phyloP scores from a whole-genome alignment of 2,113 vertebrate genomes.

The Otocyon megalotis region DNA sequence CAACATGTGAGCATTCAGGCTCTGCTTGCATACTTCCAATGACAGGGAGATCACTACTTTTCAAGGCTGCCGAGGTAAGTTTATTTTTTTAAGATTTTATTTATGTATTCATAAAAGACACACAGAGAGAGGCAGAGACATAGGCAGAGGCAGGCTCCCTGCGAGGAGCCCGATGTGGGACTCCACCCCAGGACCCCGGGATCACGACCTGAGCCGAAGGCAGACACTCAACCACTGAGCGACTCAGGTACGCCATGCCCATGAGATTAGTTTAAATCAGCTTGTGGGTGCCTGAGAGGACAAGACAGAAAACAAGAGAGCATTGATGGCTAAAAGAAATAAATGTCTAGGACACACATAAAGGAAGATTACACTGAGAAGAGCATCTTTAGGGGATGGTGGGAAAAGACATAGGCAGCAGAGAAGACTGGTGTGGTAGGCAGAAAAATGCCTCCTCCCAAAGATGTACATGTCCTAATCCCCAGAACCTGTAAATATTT shows the following conservation, averaged over 20 bases:
- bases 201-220: no score
- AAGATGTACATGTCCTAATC: background rate
- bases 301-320: background rate
- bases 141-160: no score
- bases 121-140: no score
- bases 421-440: background rate
- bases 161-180: no score
- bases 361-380: background rate
- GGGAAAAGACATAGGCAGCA: background rate
- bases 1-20: background rate
- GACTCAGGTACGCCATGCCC: no score
- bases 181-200: no score
- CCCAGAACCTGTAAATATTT: background rate
- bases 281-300: background rate
- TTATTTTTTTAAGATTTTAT: background rate
- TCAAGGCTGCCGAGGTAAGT: background rate
- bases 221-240: no score
- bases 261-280: background rate
- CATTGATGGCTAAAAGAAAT: slow-evolving; percentile 1
- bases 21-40: background rate
- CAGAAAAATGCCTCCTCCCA: background rate
- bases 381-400: background rate
- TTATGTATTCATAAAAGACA: no score
- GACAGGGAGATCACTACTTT: background rate
- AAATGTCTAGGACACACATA: background rate